Percentiles rank a stretch among this genome's conserved stretches.
phyloP scores from a whole-genome alignment of 1,140 invertebrate species.

The Brachionus plicatilis region DNA sequence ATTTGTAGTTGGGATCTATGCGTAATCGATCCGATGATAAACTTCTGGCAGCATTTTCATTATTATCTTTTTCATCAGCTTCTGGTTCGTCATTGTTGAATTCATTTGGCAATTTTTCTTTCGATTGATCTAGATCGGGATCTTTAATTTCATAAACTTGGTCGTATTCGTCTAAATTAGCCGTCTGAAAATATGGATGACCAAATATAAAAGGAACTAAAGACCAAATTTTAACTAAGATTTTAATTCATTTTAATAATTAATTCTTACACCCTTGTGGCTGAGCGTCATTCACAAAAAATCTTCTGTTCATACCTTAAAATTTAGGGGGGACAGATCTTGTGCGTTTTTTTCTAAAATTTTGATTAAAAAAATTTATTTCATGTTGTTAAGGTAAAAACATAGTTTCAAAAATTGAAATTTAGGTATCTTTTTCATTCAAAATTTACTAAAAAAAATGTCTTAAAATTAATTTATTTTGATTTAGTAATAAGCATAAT shows the following conservation, averaged over 20 bases:
- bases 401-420: neutral
- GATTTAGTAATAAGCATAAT: neutral
- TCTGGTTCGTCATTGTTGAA: neutral
- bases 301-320: neutral
- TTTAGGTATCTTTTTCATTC: neutral
- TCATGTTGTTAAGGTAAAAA: conserved; percentile 5
- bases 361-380: too few species aligned
- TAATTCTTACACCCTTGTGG: conserved; percentile 21
- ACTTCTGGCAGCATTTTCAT: neutral
- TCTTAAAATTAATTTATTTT: neutral
- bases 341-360: neutral
- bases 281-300: neutral
- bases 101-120: neutral
- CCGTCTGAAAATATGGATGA: conserved; percentile 9
- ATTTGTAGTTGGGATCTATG: conserved; percentile 29
- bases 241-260: neutral
- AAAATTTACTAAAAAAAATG: neutral
- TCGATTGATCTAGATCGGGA: neutral
- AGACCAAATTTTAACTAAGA: neutral
- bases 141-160: neutral
- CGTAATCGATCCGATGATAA: neutral
- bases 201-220: conserved; percentile 12
- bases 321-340: neutral
- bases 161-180: neutral
- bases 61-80: neutral